These are phyloP conservation scores for Euzophera pinguis DNA, from an alignment of 2,888 invertebrate genomes.

Conservation along the genomic window DNA sequence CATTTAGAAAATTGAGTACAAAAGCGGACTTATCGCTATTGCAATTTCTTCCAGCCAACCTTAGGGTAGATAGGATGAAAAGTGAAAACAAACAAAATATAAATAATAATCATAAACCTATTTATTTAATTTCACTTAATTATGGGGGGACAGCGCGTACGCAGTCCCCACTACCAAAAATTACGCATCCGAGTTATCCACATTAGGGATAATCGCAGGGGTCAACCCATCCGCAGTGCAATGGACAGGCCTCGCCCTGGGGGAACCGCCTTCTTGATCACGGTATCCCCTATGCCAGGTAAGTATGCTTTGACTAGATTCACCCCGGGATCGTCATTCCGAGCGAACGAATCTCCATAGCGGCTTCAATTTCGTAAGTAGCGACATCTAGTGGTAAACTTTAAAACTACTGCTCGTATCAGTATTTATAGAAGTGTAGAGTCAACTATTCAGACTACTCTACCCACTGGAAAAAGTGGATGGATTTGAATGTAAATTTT, in stretches of 20 bases:
- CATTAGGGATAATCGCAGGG: conserved; percentile 12
- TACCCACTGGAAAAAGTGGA: too few species aligned
- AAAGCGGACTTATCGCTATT: too few species aligned
- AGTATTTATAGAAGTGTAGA: too few species aligned
- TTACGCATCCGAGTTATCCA: conserved; percentile 10
- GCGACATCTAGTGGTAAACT: background rate
- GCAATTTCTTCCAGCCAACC: too few species aligned
- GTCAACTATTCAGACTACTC: too few species aligned
- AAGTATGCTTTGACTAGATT: background rate
- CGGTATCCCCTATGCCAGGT: conserved; percentile 8
- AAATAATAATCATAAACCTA: too few species aligned
- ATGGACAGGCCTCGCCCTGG: conserved; percentile 12
- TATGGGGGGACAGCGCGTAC: conserved; percentile 11
- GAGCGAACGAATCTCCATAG: background rate
- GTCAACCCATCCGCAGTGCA: conserved; percentile 11
- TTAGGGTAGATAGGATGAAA: too few species aligned
- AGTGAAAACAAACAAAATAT: too few species aligned
- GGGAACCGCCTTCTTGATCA: conserved; percentile 12
- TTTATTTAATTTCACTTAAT: too few species aligned
- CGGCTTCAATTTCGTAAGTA: background rate
- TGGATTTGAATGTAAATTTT: too few species aligned
- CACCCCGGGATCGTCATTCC: background rate
- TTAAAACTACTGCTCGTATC: too few species aligned
- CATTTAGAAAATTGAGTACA: too few species aligned
- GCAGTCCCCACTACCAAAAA: conserved; percentile 13